These are phyloP conservation scores for Chiridota heheva DNA, from an alignment of 35 echinoderm and acorn worm species.

Conservation along the genomic window DNA sequence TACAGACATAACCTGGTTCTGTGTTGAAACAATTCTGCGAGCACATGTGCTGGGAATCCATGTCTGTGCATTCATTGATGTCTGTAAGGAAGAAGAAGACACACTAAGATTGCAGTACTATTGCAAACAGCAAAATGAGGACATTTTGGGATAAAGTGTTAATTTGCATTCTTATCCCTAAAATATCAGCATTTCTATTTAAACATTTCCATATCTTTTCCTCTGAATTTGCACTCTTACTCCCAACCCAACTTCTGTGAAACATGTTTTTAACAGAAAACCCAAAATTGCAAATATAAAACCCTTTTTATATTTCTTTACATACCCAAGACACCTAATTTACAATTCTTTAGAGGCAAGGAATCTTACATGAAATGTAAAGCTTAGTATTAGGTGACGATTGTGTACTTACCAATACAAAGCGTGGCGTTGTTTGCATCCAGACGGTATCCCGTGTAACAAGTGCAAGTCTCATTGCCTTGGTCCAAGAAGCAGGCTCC, in stretches of 20 bases:
- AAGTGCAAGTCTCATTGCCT: constrained; percentile 61
- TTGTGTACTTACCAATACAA: constrained; percentile 46
- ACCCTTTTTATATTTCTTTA: too few relatives aligned
- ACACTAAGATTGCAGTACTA: neutral
- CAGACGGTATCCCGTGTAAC: constrained; percentile 57
- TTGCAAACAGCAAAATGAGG: neutral
- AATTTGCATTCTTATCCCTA: neutral
- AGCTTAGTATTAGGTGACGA: too few relatives aligned
- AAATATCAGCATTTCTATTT: neutral
- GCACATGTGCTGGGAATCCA: constrained; percentile 30
- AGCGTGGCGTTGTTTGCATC: constrained; percentile 20
- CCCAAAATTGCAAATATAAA: too few relatives aligned
- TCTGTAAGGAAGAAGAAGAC: constrained; percentile 23
- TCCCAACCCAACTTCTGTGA: too few relatives aligned
- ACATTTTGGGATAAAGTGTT: too few relatives aligned
- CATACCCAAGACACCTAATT: too few relatives aligned
- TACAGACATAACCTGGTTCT: constrained; percentile 49
- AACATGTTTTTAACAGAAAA: too few relatives aligned
- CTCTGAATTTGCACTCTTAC: neutral
- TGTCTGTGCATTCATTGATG: constrained; percentile 34
- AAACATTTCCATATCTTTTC: neutral
- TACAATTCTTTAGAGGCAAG: too few relatives aligned
- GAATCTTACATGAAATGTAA: too few relatives aligned
- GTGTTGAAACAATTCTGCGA: constrained; percentile 57
- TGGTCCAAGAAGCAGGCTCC: constrained; percentile 40